Base-by-base conservation (phyloP, 2,113 vertebrate genomes). In the Capra hircus region DNA sequence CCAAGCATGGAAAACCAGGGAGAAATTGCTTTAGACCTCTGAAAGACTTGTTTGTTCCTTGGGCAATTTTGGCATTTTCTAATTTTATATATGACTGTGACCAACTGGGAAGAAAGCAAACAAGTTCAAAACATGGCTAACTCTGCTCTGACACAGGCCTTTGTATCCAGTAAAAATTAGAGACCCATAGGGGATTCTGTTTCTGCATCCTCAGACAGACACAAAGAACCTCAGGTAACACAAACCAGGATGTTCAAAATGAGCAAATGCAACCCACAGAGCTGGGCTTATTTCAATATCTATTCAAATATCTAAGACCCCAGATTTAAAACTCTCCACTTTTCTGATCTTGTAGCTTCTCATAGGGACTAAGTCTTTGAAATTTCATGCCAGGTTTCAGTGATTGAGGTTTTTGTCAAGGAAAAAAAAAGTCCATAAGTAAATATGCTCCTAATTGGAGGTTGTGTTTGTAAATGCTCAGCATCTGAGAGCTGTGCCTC, bases 61-160 rank as follows among this genome's bases (percentile, higher is more conserved):
- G 71, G 97, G 95, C 50, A 71, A 55, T 91, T 80, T 88, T n/a
- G 91, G 23, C 64, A 17, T 94, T 95, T 57, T 74, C 53, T 97
- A 97, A 92, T 97, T 97, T 97, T 98, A 92, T 96, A 81, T 97
- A 88, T 95, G 77, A 95, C 93, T 96, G 67, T 98, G 97, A 71
- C 94, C 48, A 52, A 91, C 97, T 94, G 83, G 94, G 98, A 98
- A 97, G 67, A 97, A 98, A 95, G 92, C 96, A 98, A 98, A 98
- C 43, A 96, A 98, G 95, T 98, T 98, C 98, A 98, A 98, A 98
- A 98, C 59, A 74, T 59, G 90, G 53, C 48, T 14, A 78, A 74
- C 60, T 28, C 48, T 12, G 45, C 30, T 97, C 82, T 86, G 71
- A 71, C 16, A 12, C 33, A 96, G 80, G 40, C 91, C 40, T 95